These are phyloP conservation scores for Acropternis orthonyx DNA, from an alignment of 2,797 vertebrate species.

Conservation along the genomic window DNA sequence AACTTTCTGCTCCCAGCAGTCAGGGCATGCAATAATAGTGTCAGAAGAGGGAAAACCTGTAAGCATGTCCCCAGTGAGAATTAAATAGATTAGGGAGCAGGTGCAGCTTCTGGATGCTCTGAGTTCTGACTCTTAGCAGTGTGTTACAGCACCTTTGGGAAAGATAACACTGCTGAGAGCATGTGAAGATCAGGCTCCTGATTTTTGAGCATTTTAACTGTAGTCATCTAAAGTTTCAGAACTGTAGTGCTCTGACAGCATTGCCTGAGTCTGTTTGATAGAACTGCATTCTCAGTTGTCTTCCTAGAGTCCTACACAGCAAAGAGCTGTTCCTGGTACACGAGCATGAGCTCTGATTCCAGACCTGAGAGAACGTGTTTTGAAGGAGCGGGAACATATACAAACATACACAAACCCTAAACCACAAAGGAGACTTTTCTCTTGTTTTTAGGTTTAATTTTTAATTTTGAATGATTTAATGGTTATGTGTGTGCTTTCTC, in stretches of 20 bases:
- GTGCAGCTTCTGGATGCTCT: neutral
- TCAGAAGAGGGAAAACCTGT: neutral
- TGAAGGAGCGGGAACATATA: neutral
- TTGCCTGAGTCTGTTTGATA: rapidly evolving
- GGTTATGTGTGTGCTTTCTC: neutral
- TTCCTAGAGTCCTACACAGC: neutral
- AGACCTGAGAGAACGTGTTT: neutral
- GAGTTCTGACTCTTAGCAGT: neutral
- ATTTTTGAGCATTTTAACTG: neutral
- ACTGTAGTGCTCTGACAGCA: neutral
- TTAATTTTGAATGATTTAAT: slow-evolving; percentile 24
- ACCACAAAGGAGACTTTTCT: neutral
- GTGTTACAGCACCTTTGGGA: neutral
- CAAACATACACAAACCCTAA: neutral
- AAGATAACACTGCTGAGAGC: neutral
- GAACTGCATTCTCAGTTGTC: neutral
- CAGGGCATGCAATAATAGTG: neutral
- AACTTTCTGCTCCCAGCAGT: neutral
- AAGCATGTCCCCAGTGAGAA: neutral
- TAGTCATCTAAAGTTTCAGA: neutral
- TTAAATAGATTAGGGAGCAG: neutral
- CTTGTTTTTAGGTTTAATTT: neutral
- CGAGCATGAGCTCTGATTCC: neutral
- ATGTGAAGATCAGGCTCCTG: neutral
- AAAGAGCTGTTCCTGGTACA: neutral